Percentiles rank a stretch among this genome's conserved stretches.
phyloP scores from a whole-genome alignment of 2,797 vertebrate genomes.

The Melanotaenia maccullochi region DNA sequence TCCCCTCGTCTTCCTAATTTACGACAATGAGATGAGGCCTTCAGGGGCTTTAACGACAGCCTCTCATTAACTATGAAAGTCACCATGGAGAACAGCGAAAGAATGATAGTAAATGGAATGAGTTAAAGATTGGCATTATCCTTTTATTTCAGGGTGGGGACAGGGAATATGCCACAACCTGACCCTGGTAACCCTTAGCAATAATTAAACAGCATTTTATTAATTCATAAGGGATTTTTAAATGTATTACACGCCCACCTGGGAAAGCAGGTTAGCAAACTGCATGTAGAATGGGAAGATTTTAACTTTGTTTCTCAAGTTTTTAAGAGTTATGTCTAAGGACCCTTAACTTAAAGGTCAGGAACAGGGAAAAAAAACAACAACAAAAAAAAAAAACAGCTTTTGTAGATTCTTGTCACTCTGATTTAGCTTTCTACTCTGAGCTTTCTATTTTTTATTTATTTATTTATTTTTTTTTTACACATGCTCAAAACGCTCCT shows the following conservation, averaged over 20 bases:
- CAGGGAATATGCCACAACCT: constrained; percentile 35
- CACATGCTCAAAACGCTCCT: background rate
- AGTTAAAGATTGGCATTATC: constrained; percentile 69
- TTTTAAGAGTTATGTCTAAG: background rate
- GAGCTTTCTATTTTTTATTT: background rate
- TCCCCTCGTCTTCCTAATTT: constrained; percentile 59
- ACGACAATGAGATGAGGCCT: constrained; percentile 59
- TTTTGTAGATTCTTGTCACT: constrained; percentile 13
- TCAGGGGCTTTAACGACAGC: constrained; percentile 48
- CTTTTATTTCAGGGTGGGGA: constrained; percentile 48
- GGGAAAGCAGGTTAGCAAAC: background rate
- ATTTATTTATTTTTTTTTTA: constrained; percentile 4
- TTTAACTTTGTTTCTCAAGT: background rate
- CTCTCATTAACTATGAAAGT: constrained; percentile 57
- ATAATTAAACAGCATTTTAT: constrained; percentile 59
- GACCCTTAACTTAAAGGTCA: constrained; percentile 14
- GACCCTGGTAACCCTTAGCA: constrained; percentile 42
- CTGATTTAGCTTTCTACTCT: background rate
- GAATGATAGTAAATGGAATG: constrained; percentile 56
- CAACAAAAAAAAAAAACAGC: background rate
- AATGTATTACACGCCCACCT: constrained; percentile 15
- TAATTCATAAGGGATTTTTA: constrained; percentile 42
- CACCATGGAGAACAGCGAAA: constrained; percentile 20
- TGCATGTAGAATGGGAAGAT: background rate
- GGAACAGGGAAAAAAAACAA: too few species aligned